Evolutionary conservation across 2,113 vertebrate genomes (phyloP).

Genomic region (Brachyhypopomus occidentalis): DNA sequence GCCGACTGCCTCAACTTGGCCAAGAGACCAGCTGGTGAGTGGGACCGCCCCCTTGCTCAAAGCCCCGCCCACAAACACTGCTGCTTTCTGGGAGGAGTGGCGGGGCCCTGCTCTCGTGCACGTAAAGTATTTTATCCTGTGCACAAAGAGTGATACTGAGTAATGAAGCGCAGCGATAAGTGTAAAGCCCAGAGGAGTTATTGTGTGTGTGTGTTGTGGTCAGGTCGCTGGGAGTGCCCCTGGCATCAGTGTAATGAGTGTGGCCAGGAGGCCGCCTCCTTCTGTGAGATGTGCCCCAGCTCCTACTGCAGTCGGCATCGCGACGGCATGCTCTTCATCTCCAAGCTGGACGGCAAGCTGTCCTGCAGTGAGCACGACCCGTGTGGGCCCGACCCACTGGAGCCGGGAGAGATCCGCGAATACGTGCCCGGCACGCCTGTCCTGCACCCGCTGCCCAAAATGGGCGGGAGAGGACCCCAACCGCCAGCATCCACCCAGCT

Average conservation of each 20-base stretch:
- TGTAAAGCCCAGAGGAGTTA: no score
- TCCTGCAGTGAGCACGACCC: constrained; percentile 97
- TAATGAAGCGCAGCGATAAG: no score
- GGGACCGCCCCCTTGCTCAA: constrained; percentile 65
- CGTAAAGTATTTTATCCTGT: no score
- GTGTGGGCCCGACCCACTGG: constrained; percentile 92
- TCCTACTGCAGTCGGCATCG: constrained; percentile 97
- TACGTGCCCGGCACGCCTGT: constrained; percentile 68
- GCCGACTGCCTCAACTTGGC: constrained; percentile 96
- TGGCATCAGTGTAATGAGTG: constrained; percentile 99
- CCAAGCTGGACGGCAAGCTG: constrained; percentile 93
- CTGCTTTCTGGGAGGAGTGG: not conserved
- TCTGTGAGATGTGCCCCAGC: constrained; percentile 97
- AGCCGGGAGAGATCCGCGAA: constrained; percentile 96
- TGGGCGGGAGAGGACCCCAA: not conserved
- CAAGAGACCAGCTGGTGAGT: constrained; percentile 92
- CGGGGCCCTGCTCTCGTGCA: not conserved
- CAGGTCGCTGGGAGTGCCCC: constrained; percentile 98
- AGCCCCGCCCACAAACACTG: no score
- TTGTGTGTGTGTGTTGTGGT: not conserved
- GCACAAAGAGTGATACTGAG: no score
- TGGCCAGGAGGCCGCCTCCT: constrained; percentile 90
- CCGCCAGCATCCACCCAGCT: constrained; percentile 18
- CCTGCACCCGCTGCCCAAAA: constrained; percentile 12
- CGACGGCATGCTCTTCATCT: constrained; percentile 97